A percentile compares a stretch with the other conserved stretches of the same genome.
These are phyloP conservation scores for Taenaris catops DNA, from an alignment of 2,888 invertebrate genomes.

Conservation along the genomic window DNA sequence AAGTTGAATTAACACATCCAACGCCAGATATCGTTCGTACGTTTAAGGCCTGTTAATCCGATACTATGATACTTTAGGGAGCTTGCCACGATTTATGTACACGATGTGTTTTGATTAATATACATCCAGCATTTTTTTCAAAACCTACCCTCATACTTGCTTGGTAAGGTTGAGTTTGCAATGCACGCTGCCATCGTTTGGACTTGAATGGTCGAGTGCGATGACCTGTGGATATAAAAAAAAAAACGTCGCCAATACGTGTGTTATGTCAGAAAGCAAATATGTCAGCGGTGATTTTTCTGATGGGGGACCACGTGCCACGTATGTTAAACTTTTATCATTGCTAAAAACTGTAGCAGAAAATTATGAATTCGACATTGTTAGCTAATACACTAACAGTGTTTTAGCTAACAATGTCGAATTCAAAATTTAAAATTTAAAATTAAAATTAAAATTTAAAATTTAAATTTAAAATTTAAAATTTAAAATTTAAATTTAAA, in stretches of 20 bases:
- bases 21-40: conserved; percentile 36
- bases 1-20: conserved; percentile 49
- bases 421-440: no score
- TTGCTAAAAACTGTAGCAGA: no score
- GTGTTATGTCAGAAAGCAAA: conserved; percentile 22
- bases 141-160: background rate
- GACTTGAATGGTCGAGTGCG: conserved; percentile 27
- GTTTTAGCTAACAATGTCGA: no score
- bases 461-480: no score
- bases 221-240: conserved; percentile 28
- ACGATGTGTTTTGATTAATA: conserved; percentile 43
- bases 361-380: no score
- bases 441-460: no score
- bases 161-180: background rate
- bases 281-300: conserved; percentile 18
- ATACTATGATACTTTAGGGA: conserved; percentile 45
- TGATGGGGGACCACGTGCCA: conserved; percentile 11
- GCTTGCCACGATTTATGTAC: conserved; percentile 48
- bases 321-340: no score
- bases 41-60: conserved; percentile 53
- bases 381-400: no score
- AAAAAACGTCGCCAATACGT: conserved; percentile 28
- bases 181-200: conserved; percentile 2
- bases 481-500: no score
- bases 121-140: conserved; percentile 1